Evolutionary conservation across 2,888 invertebrate species (phyloP), one percentile per base, ranked within the genome.

Genomic region (Polia nebulosa): DNA sequence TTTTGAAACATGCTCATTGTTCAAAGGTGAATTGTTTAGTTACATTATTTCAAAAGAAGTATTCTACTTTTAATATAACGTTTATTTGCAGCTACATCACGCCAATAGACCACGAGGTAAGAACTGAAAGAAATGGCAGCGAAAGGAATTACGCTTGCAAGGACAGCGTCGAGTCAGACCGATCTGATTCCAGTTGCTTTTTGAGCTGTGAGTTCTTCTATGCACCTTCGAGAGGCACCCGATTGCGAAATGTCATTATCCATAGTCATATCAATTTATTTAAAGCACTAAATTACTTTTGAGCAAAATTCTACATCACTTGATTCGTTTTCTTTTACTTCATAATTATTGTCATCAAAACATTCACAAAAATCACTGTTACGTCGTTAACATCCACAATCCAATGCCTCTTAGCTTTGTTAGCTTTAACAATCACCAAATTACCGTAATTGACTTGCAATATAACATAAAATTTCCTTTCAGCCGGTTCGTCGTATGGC

Each of bases 121-220:
- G 95, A 87, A 78, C 55, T 13, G 89, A 89, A 64, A 84, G 84
- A 62, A 83, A 83, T 36, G 87, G 82, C 76, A 90, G 87, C 80
- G 90, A 89, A 76, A 86, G 89, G 87, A 90, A 83, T 82, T 83
- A 79, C 85, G 91, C 91, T 91, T 92, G 92, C 89, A 92, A 92
- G 90, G 92, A 91, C 76, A 88, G 88, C 76, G 85, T 85, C 80
- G 91, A 88, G 87, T 94, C 95, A 87, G 94, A 94, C 58, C 90
- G 90, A 70, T 95, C 95, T 88, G 95, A 94, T 81, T 95, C 95
- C 85, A 95, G 95, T 92, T 95, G 95, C 93, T 95, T 95, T 93
- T 87, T 95, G 88, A 95, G 95, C 92, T 95, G 95, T 95, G 94
- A 95, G 95, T 95, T 86, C 68, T 69, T 77, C 58, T 80, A 76